A percentile compares a stretch with the other conserved stretches of the same genome.
Conservation (phyloP, 2,888 invertebrate genomes). For the Falcaria lacertinaria region DNA sequence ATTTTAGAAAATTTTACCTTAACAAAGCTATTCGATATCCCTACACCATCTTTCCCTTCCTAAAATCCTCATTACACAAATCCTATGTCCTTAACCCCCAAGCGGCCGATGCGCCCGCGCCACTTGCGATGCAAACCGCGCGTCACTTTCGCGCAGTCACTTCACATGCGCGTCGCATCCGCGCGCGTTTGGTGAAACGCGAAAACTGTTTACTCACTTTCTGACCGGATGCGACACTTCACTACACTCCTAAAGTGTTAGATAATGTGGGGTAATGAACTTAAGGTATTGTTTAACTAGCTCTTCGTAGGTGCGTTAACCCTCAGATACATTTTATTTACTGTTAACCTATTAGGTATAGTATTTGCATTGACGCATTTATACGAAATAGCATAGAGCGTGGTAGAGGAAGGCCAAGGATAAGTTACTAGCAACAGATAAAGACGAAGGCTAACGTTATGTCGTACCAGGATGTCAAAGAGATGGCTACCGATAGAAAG, state of each 20-base stretch:
- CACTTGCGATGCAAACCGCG: conserved; percentile 44
- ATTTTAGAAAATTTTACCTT: no score
- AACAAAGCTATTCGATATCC: no score
- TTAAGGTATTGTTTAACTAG: not conserved
- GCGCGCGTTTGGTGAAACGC: conserved; percentile 61
- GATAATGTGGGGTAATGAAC: conserved; percentile 36
- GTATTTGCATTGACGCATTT: no score
- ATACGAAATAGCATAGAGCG: no score
- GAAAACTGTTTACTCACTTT: conserved; percentile 59
- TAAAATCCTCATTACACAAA: conserved; percentile 13
- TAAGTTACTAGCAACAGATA: no score
- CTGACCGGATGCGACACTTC: conserved; percentile 58
- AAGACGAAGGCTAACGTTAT: no score
- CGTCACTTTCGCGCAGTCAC: conserved; percentile 47
- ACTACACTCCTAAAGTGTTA: conserved; percentile 31
- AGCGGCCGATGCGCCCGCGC: no score
- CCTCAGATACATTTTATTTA: not conserved
- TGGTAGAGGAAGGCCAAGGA: no score
- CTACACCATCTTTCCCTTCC: not conserved
- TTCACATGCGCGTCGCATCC: conserved; percentile 48
- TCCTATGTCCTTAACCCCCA: conserved; percentile 21
- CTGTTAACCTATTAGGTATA: no score
- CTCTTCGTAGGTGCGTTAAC: not conserved
- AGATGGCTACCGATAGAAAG: no score
- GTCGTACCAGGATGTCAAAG: no score